A percentile compares a stretch with the other conserved stretches of the same genome.
Evolutionary conservation across 1,140 invertebrate genomes (phyloP).

Genomic region (Archivesica marissinica): DNA sequence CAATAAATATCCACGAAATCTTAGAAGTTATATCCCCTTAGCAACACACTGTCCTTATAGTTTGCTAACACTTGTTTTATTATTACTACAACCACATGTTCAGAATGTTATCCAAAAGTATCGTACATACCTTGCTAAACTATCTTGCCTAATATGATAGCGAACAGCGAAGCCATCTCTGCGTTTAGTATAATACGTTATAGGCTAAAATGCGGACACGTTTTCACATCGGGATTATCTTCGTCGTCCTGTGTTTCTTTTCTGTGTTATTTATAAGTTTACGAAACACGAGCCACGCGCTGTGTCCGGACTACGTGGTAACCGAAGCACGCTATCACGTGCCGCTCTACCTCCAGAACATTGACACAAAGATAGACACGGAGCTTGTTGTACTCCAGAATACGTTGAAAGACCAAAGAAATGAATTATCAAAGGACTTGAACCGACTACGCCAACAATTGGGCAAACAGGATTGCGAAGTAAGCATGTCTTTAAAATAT

Average conservation of each 20-base stretch:
- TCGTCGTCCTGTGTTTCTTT: not conserved
- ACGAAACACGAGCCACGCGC: not conserved
- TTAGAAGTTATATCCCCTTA: too few species aligned
- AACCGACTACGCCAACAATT: conserved; percentile 26
- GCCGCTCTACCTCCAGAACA: conserved; percentile 17
- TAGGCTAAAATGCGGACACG: conserved; percentile 11
- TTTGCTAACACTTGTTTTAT: too few species aligned
- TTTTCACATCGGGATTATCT: not conserved
- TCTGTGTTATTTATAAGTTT: not conserved
- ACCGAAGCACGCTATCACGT: conserved; percentile 10
- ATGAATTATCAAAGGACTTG: conserved; percentile 42
- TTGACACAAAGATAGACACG: not conserved
- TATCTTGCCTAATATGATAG: too few species aligned
- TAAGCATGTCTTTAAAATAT: not conserved
- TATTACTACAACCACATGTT: too few species aligned
- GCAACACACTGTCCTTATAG: too few species aligned
- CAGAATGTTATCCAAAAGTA: too few species aligned
- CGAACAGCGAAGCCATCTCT: too few species aligned
- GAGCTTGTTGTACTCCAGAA: not conserved
- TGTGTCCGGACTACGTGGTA: not conserved
- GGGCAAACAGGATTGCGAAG: conserved; percentile 46
- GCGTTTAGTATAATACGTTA: too few species aligned
- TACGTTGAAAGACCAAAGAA: conserved; percentile 34
- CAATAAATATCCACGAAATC: too few species aligned
- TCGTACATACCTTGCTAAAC: too few species aligned